phyloP scores from a whole-genome alignment of 2,888 invertebrate genomes.

The Tortricodes alternella region DNA sequence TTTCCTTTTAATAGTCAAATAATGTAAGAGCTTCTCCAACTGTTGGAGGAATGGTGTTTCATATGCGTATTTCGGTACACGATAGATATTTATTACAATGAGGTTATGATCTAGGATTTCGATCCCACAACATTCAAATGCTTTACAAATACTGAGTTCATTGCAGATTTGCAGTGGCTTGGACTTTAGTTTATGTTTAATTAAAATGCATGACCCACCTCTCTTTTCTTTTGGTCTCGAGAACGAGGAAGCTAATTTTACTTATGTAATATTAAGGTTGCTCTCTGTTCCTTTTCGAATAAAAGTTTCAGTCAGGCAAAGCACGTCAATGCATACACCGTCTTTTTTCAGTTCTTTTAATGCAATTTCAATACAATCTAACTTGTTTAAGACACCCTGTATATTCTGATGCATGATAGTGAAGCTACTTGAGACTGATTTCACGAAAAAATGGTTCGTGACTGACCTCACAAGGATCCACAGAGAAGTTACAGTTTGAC shows the following conservation, averaged over 20 bases:
- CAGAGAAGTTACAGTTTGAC: too few species aligned
- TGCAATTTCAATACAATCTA: not conserved
- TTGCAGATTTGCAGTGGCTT: not conserved
- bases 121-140: not conserved
- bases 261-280: not conserved
- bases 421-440: not conserved
- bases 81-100: not conserved
- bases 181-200: not conserved
- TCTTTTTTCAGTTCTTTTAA: not conserved
- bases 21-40: not conserved
- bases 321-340: not conserved
- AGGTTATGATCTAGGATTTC: not conserved
- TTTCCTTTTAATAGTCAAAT: not conserved
- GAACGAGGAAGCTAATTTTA: not conserved
- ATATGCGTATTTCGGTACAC: not conserved
- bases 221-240: not conserved
- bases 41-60: not conserved
- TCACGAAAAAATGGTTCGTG: slow-evolving; percentile 1
- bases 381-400: not conserved
- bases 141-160: not conserved
- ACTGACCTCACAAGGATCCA: too few species aligned
- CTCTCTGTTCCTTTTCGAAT: not conserved
- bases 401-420: slow-evolving; percentile 7
- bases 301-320: not conserved
- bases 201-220: not conserved